Evolutionary conservation across 2,888 invertebrate species (phyloP).

Genomic region (Aplocera efformata): DNA sequence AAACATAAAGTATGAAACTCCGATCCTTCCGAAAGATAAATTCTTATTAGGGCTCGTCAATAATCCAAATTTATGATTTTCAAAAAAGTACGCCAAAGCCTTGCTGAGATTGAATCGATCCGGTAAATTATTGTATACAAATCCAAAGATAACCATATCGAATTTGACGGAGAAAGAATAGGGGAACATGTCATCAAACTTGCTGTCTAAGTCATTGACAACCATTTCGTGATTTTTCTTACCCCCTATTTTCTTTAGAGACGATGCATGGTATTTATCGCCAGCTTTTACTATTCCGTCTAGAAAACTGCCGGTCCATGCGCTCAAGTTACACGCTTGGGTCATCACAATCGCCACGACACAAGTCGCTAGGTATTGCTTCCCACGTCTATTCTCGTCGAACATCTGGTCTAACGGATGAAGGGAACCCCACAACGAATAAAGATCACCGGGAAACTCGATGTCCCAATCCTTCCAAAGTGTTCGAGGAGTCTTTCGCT

Average conservation of each 20-base stretch:
- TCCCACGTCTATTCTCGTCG: slow-evolving; percentile 75
- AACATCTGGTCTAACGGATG: slow-evolving; percentile 82
- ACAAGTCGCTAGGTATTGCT: slow-evolving; percentile 82
- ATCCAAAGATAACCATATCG: slow-evolving; percentile 80
- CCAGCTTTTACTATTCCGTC: slow-evolving; percentile 83
- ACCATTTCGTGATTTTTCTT: slow-evolving; percentile 78
- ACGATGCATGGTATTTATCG: slow-evolving; percentile 78
- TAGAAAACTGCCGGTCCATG: slow-evolving; percentile 82
- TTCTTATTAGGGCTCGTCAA: slow-evolving; percentile 76
- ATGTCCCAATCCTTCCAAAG: slow-evolving; percentile 85
- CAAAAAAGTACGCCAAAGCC: slow-evolving; percentile 81
- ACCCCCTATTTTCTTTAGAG: slow-evolving; percentile 59
- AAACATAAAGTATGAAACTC: slow-evolving; percentile 83
- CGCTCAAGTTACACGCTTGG: slow-evolving; percentile 79
- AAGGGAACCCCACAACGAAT: slow-evolving; percentile 84
- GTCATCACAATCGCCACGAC: slow-evolving; percentile 81
- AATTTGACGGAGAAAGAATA: slow-evolving; percentile 79
- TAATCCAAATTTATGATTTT: slow-evolving; percentile 74
- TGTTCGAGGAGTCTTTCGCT: slow-evolving; percentile 52
- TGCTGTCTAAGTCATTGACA: slow-evolving; percentile 77
- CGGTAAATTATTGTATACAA: slow-evolving; percentile 78
- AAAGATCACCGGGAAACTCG: slow-evolving; percentile 84
- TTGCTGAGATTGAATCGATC: slow-evolving; percentile 83
- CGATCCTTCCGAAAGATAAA: slow-evolving; percentile 73
- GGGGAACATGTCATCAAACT: slow-evolving; percentile 78